These are phyloP conservation scores for Lampris megalopsis DNA, from an alignment of 2,113 vertebrate species.

Conservation along the genomic window DNA sequence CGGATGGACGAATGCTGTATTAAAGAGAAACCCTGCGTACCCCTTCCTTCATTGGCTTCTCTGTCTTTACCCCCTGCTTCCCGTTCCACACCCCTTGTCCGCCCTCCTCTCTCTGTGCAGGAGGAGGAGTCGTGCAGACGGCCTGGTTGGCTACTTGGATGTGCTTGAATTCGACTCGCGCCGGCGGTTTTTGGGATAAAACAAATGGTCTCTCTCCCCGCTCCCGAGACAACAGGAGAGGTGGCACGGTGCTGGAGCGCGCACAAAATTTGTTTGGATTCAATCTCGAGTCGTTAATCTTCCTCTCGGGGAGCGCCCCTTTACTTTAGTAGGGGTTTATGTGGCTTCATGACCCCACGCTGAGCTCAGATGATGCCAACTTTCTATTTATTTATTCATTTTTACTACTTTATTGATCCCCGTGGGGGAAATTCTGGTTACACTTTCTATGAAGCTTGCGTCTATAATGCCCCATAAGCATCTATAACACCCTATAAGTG, in stretches of 20 bases:
- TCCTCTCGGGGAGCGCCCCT: constrained; percentile 19
- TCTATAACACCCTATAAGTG: no score
- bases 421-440: no score
- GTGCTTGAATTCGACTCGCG: constrained; percentile 60
- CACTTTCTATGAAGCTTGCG: no score
- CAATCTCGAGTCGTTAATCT: constrained; percentile 45
- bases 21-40: background rate
- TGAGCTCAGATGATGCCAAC: constrained; percentile 14
- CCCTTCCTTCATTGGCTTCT: background rate
- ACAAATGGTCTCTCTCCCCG: constrained; percentile 54
- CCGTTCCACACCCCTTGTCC: constrained; percentile 20
- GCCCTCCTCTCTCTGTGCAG: constrained; percentile 1
- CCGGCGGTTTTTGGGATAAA: constrained; percentile 55
- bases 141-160: constrained; percentile 27
- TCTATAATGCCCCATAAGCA: no score
- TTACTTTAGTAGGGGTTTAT: constrained; percentile 43
- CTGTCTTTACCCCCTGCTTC: background rate
- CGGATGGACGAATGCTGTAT: no score
- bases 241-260: constrained; percentile 35
- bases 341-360: constrained; percentile 17
- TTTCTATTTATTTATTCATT: background rate
- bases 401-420: no score
- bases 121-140: no score
- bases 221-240: constrained; percentile 24
- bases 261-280: constrained; percentile 53